Percentiles rank a stretch among this genome's conserved stretches.
Conservation (phyloP, 2,797 vertebrate species). For the Characodon lateralis region DNA sequence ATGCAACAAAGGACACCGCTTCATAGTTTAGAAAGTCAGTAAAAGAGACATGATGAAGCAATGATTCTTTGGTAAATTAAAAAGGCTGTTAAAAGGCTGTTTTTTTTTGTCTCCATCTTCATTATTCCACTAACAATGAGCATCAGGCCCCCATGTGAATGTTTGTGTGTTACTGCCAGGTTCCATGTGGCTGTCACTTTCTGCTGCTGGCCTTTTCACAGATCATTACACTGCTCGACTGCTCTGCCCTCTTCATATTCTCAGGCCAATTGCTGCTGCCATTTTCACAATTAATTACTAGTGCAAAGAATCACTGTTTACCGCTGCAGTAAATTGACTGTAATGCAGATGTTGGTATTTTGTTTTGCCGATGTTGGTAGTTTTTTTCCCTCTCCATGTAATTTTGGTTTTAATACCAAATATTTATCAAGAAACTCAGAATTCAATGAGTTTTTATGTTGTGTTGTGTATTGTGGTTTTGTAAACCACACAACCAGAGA, state of each 20-base stretch:
- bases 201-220: constrained; percentile 43
- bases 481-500: background rate
- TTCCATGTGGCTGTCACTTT: constrained; percentile 16
- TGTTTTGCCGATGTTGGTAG: background rate
- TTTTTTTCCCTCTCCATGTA: background rate
- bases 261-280: background rate
- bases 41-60: background rate
- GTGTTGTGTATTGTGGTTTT: background rate
- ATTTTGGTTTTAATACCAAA: background rate
- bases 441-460: background rate
- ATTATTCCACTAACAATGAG: constrained; percentile 19
- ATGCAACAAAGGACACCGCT: too few species aligned
- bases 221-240: constrained; percentile 24
- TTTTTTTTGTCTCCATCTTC: constrained; percentile 1
- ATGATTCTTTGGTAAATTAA: background rate
- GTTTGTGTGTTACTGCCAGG: background rate
- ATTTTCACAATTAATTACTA: constrained; percentile 36
- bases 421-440: background rate
- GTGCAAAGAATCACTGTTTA: background rate
- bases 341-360: background rate
- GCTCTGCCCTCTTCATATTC: constrained; percentile 8
- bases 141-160: background rate
- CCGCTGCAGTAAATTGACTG: background rate
- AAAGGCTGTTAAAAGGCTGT: too few species aligned
- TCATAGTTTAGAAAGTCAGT: background rate